Evolutionary conservation across 2,113 vertebrate species (phyloP), one percentile per base, ranked within the genome.

Genomic region (Menidia beryllina): DNA sequence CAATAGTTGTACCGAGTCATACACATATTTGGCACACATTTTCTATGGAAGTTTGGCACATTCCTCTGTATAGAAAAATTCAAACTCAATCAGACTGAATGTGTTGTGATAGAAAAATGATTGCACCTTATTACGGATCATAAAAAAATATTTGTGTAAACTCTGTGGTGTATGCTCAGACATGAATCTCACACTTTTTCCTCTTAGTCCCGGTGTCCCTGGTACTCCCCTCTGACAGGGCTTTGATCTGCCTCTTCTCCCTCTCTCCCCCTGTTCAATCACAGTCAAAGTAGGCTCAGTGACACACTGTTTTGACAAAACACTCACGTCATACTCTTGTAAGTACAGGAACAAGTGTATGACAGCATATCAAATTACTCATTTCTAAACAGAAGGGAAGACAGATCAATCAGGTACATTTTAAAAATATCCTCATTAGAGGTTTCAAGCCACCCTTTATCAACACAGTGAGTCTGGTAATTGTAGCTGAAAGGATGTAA

Each of bases 161-260:
- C 25, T 14, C 41, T 36, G n/a, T 20, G 36, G 7, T 45, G 27
- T 36, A 27, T 49, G 48, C 50, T 27, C 3, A 27, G 13, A 36
- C 2, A 1, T 12, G 15, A 41, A 43, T 39, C 95, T 94, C 49
- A 96, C 96, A 83, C 10, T 79, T 53, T 81, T 69, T 72, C 96
- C 96, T 82, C 89, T 92, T 0, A 17, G 79, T 30, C 96, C 96
- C 0, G 94, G 82, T 12, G 24, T 49, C 17, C 96, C 96, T 0
- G 92, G 85, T 0, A 68, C 4, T 0, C 94, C 95, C 55, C 50
- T 91, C 64, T 89, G 86, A 82, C 96, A 95, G 0, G 83, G 87
- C 52, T 92, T 93, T 0, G 84, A 45, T 84, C 88, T 90, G 21
- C 96, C 96, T 83, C 93, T 92, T 61, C 72, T 93, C 10, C 96